Evolutionary conservation across 1,140 invertebrate species (phyloP).

Genomic region (Camponotus floridanus): DNA sequence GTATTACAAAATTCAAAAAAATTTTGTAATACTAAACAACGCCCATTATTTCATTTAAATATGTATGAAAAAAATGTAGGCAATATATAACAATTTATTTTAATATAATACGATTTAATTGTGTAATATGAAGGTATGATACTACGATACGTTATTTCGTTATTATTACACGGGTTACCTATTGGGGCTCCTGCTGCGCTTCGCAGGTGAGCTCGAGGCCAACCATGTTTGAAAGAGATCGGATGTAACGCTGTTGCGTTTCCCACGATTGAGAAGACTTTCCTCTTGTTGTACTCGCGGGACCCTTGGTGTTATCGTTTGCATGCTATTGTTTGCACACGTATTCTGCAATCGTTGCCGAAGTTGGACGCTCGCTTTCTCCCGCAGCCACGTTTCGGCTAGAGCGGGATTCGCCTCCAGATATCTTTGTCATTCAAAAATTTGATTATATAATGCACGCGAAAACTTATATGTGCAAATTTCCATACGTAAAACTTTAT

Average conservation of each 20-base stretch:
- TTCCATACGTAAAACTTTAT: not conserved
- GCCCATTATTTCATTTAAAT: not conserved
- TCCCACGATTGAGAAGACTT: conserved; percentile 74
- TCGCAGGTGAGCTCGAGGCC: conserved; percentile 89
- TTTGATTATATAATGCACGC: not conserved
- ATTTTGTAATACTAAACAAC: not conserved
- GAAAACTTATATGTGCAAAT: not conserved
- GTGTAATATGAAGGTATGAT: not conserved
- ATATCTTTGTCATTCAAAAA: conserved; percentile 79
- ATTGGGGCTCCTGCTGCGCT: conserved; percentile 86
- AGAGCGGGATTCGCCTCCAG: conserved; percentile 87
- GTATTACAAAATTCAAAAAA: not conserved
- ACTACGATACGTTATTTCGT: not conserved
- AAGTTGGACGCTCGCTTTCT: conserved; percentile 90
- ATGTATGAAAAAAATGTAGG: not conserved
- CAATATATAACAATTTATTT: not conserved
- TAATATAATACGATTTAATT: conserved; percentile 6
- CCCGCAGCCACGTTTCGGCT: conserved; percentile 90
- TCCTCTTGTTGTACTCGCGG: conserved; percentile 86
- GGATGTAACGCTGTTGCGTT: conserved; percentile 92
- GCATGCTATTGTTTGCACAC: conserved; percentile 62
- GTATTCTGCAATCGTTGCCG: conserved; percentile 84
- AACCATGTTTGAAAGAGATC: conserved; percentile 95
- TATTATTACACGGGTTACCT: conserved; percentile 84
- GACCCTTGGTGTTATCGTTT: conserved; percentile 81